phyloP scores from a whole-genome alignment of 2,888 invertebrate genomes.

The Antheraea assamensis region DNA sequence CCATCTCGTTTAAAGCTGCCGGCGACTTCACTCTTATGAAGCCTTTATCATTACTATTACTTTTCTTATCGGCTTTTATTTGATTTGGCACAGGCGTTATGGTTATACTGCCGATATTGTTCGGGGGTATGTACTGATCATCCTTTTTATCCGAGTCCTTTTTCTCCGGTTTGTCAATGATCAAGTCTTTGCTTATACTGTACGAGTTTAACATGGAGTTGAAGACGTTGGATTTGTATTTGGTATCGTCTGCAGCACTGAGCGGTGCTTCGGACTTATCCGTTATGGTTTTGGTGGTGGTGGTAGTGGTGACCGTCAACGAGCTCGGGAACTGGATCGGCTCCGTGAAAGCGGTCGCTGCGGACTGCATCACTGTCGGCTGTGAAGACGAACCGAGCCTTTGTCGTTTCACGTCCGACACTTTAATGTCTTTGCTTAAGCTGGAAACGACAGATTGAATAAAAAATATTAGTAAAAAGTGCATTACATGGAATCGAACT shows the following conservation, averaged over 20 bases:
- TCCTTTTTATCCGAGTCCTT: slow-evolving; percentile 56
- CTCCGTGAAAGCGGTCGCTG: slow-evolving; percentile 45
- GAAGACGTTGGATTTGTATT: slow-evolving; percentile 48
- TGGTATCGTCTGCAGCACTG: slow-evolving; percentile 34
- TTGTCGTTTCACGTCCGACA: slow-evolving; percentile 60
- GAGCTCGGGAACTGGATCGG: slow-evolving; percentile 73
- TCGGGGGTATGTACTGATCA: slow-evolving; percentile 66
- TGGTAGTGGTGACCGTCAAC: slow-evolving; percentile 69
- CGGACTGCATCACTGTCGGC: slow-evolving; percentile 23
- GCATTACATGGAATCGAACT: neutral
- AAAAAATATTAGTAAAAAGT: neutral
- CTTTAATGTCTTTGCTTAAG: slow-evolving; percentile 68
- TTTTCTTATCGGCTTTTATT: slow-evolving; percentile 53
- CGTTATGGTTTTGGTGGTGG: slow-evolving; percentile 43
- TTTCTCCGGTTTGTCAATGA: slow-evolving; percentile 58
- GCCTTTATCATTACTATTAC: slow-evolving; percentile 41
- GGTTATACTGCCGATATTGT: slow-evolving; percentile 73
- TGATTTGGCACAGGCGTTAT: slow-evolving; percentile 67
- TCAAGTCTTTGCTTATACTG: slow-evolving; percentile 56
- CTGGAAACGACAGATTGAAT: slow-evolving; percentile 53
- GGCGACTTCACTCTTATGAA: slow-evolving; percentile 73
- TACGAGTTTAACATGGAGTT: slow-evolving; percentile 55
- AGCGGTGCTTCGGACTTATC: slow-evolving; percentile 37
- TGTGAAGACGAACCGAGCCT: slow-evolving; percentile 53
- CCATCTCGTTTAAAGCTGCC: slow-evolving; percentile 72